Percentiles rank a stretch among this genome's conserved stretches.
phyloP scores from a whole-genome alignment of 2,888 invertebrate genomes.

The Cryptus viduatorius region DNA sequence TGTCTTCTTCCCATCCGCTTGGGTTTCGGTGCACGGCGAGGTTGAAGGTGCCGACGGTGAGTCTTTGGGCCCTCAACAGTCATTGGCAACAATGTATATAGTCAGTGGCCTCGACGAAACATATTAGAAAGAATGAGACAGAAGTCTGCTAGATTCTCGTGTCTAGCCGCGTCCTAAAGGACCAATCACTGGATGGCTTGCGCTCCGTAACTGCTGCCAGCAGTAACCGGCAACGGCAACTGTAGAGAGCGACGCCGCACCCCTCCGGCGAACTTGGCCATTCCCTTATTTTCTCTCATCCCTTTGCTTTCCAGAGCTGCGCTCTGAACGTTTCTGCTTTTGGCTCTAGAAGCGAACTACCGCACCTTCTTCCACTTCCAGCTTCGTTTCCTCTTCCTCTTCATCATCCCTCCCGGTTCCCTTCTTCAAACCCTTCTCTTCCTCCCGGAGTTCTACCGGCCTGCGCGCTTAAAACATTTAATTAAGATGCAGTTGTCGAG shows the following conservation, averaged over 20 bases:
- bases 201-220: not conserved
- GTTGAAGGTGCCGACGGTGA: not conserved
- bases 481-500: slow-evolving; percentile 67
- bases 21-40: slow-evolving; percentile 42
- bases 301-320: slow-evolving; percentile 11
- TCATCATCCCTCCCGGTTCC: not conserved
- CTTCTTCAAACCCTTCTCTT: slow-evolving; percentile 22
- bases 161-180: not conserved
- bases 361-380: slow-evolving; percentile 41
- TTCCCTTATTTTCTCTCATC: slow-evolving; percentile 48
- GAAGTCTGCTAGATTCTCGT: not conserved
- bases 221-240: not conserved
- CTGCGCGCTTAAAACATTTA: slow-evolving; percentile 66
- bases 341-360: not conserved
- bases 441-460: slow-evolving; percentile 16
- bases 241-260: slow-evolving; percentile 27
- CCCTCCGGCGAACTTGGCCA: slow-evolving; percentile 49
- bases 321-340: slow-evolving; percentile 11
- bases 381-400: slow-evolving; percentile 37
- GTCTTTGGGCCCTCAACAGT: not conserved
- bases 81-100: slow-evolving; percentile 18
- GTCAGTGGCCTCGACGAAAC: not conserved
- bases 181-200: slow-evolving; percentile 11
- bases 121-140: not conserved
- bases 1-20: slow-evolving; percentile 60